These are phyloP conservation scores for Parazoanthus atlanticus DNA, from an alignment of 92 coral and sea anemone genomes.

Conservation along the genomic window DNA sequence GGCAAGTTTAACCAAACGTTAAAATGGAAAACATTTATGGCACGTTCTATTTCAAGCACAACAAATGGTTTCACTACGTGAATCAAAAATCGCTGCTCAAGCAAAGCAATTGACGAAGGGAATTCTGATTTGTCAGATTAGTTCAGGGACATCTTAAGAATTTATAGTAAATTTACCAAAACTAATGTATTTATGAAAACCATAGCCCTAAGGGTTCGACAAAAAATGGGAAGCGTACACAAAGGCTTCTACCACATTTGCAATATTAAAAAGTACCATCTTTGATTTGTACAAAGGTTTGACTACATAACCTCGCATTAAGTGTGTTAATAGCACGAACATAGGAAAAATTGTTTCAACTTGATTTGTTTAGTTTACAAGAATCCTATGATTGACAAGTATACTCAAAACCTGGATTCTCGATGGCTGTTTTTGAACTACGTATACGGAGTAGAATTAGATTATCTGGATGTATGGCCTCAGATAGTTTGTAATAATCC, in stretches of 20 bases:
- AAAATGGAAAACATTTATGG: too few relatives aligned
- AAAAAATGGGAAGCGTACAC: not conserved
- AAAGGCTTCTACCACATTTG: not conserved
- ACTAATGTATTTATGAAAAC: not conserved
- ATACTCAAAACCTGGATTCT: not conserved
- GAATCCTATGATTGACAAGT: not conserved
- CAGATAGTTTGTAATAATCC: too few relatives aligned
- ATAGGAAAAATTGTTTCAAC: not conserved
- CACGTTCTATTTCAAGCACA: not conserved
- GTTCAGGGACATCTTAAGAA: not conserved
- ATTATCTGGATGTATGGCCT: too few relatives aligned
- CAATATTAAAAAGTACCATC: not conserved
- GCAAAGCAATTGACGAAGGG: not conserved
- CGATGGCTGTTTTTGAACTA: not conserved
- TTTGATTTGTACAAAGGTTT: not conserved
- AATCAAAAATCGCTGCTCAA: not conserved
- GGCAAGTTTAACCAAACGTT: not conserved
- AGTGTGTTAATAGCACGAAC: not conserved
- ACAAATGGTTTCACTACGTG: not conserved
- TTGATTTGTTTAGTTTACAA: not conserved
- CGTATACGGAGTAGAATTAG: too few relatives aligned
- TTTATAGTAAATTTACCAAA: not conserved
- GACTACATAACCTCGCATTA: not conserved
- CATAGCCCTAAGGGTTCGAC: not conserved
- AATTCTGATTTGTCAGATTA: too few relatives aligned